A percentile compares a stretch with the other conserved stretches of the same genome.
Conservation (phyloP, 2,113 vertebrate species). For the Cephalopterus ornatus region DNA sequence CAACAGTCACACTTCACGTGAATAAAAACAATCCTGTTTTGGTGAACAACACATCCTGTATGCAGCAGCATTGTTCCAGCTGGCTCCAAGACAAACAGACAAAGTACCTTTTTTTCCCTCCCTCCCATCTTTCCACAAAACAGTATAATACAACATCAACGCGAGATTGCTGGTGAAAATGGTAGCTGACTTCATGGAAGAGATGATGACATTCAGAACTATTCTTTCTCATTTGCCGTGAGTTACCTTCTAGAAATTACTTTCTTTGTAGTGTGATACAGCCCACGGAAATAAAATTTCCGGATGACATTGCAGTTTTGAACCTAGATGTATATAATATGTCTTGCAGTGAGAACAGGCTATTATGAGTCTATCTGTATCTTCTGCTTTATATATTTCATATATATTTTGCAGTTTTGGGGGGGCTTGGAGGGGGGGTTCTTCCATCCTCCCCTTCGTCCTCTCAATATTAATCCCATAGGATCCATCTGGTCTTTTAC, state of each 20-base stretch:
- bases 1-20: neutral
- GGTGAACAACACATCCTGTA: neutral
- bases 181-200: neutral
- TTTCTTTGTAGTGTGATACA: neutral
- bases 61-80: neutral
- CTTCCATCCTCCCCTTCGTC: neutral
- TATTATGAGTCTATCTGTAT: neutral
- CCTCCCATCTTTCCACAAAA: neutral
- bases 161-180: neutral
- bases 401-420: neutral
- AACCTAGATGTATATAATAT: neutral
- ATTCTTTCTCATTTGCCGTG: neutral
- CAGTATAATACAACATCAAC: neutral
- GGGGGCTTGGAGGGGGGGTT: neutral
- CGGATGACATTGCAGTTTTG: neutral
- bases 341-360: neutral
- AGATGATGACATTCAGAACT: neutral
- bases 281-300: neutral
- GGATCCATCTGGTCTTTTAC: neutral
- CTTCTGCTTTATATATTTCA: neutral
- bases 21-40: neutral
- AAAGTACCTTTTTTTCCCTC: neutral
- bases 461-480: rapidly evolving
- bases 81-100: neutral
- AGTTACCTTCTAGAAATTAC: neutral